Evolutionary conservation across 2,113 vertebrate species (phyloP).

Genomic region (Mormyrus iriodes): DNA sequence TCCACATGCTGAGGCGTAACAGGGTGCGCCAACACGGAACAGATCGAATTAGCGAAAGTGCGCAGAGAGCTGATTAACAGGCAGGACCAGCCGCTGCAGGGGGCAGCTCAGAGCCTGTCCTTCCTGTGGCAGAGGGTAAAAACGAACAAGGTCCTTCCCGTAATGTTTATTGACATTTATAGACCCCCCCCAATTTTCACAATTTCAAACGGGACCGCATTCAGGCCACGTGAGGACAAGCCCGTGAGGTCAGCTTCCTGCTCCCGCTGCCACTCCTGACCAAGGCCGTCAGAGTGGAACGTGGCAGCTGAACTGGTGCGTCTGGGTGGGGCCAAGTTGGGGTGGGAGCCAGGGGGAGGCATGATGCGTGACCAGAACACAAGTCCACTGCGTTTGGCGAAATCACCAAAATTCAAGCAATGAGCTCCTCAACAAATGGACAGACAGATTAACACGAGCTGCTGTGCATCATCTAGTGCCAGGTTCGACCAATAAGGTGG

Average conservation of each 20-base stretch:
- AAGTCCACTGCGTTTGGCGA: not conserved
- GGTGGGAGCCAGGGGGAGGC: not conserved
- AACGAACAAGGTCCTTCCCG: not conserved
- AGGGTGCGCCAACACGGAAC: not conserved
- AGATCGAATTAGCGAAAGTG: constrained; percentile 1
- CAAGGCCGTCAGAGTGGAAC: not conserved
- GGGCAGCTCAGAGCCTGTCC: not conserved
- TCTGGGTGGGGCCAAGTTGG: not conserved
- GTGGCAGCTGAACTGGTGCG: not conserved
- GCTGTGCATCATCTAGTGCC: not conserved
- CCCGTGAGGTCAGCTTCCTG: not conserved
- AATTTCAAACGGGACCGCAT: not conserved
- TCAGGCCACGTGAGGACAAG: not conserved
- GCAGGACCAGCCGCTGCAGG: not conserved
- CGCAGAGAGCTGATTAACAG: constrained; percentile 1
- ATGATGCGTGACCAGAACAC: not conserved
- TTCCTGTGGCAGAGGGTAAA: not conserved
- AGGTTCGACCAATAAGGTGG: not conserved
- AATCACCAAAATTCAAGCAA: not conserved
- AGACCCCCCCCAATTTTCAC: not conserved
- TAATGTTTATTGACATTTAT: not conserved
- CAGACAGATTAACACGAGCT: not conserved
- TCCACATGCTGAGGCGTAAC: not conserved
- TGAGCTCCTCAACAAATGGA: not conserved
- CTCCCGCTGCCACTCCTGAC: not conserved